phyloP scores from a whole-genome alignment of 2,797 vertebrate species.

The Protosalanx chinensis region DNA sequence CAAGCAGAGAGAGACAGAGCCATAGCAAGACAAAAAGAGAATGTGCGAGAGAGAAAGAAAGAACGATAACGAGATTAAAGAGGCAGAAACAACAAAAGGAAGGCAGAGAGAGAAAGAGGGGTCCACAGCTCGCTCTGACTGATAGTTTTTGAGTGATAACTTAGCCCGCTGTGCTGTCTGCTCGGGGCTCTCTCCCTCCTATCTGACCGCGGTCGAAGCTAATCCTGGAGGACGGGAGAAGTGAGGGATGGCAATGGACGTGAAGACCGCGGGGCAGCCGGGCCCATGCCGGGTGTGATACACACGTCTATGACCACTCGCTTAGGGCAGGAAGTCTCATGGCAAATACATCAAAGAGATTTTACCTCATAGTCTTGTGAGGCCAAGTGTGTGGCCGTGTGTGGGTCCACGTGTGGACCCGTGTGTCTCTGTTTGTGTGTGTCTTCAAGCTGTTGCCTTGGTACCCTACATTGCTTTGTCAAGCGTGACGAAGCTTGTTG shows the following conservation, averaged over 20 bases:
- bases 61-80: conserved; percentile 45
- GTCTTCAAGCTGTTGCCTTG: conserved; percentile 30
- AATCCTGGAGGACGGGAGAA: conserved; percentile 61
- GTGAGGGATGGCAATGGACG: conserved; percentile 59
- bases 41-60: too few species aligned
- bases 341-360: conserved; percentile 54
- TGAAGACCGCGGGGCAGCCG: conserved; percentile 58
- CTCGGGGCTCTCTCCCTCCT: conserved; percentile 56
- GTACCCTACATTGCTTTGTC: conserved; percentile 35
- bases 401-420: neutral
- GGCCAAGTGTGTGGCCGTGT: neutral
- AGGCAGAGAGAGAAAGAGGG: conserved; percentile 32
- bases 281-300: conserved; percentile 62
- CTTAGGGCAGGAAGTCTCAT: conserved; percentile 52
- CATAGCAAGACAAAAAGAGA: too few species aligned
- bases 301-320: conserved; percentile 41
- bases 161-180: conserved; percentile 56
- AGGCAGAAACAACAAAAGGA: neutral
- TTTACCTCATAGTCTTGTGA: conserved; percentile 55
- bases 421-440: conserved; percentile 7
- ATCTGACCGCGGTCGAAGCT: conserved; percentile 63
- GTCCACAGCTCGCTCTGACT: conserved; percentile 35
- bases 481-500: conserved; percentile 35
- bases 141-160: conserved; percentile 65
- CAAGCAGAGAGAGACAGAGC: too few species aligned